Evolutionary conservation across 2,113 vertebrate species (phyloP).

Genomic region (Merops nubicus): DNA sequence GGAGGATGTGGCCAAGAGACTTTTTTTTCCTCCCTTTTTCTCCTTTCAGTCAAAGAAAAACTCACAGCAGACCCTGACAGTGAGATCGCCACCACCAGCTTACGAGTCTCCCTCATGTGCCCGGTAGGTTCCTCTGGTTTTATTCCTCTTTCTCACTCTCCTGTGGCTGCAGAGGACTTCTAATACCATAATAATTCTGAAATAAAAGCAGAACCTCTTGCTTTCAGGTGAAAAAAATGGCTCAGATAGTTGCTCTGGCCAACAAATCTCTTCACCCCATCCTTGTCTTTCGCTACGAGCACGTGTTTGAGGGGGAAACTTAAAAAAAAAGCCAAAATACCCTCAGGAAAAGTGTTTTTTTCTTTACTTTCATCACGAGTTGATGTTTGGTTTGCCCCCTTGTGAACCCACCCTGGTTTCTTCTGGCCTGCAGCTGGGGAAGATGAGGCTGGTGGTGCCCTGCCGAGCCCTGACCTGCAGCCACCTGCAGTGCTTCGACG

Average conservation of each 20-base stretch:
- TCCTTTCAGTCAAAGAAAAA: constrained; percentile 93
- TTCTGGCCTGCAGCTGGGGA: constrained; percentile 67
- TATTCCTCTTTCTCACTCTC: neutral
- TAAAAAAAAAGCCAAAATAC: neutral
- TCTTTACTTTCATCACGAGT: no score
- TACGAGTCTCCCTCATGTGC: constrained; percentile 93
- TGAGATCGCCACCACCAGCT: constrained; percentile 92
- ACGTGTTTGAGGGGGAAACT: neutral
- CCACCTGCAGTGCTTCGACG: constrained; percentile 82
- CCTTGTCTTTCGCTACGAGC: neutral
- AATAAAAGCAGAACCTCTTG: no score
- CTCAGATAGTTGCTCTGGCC: neutral
- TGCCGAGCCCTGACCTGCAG: constrained; percentile 77
- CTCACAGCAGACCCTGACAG: constrained; percentile 94
- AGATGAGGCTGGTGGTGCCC: constrained; percentile 77
- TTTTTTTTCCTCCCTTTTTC: neutral
- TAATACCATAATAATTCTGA: no score
- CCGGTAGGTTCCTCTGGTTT: constrained; percentile 77
- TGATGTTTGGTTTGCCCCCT: no score
- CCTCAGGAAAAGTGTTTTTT: no score
- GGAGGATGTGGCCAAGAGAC: neutral
- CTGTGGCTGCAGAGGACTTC: no score
- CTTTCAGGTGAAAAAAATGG: no score
- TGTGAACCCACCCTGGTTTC: no score
- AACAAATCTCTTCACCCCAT: neutral